Evolutionary conservation across 2,797 vertebrate genomes (phyloP), one percentile per base, ranked within the genome.

Genomic region (Rousettus madagascariensis): DNA sequence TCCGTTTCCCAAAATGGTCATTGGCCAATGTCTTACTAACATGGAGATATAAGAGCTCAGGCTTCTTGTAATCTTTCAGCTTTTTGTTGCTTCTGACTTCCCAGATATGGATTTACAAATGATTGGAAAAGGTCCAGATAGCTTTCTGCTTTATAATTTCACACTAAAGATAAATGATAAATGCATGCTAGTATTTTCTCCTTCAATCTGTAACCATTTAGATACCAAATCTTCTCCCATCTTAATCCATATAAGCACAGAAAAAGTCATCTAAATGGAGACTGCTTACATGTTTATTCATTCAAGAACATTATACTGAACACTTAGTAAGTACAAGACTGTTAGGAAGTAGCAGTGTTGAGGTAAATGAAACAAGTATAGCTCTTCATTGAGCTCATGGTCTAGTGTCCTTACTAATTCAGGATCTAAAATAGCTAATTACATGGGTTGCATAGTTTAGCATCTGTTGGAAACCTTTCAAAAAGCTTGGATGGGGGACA

Each of bases 1-100:
- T 84, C 26, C 26, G 20, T 92, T 92, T 95, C 24, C 16, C 80
- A 59, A 55, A 72, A 33, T 77, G 12, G 5, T 69, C 59, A 4
- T 68, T 89, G 57, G 51, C 51, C 28, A 43, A 61, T 30, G 22
- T 79, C 57, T 80, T 90, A 75, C 28, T 66, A 22, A 71, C 66
- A 66, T 30, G 22, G 43, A 75, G 8, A 12, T 59, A 61, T 38
- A 51, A 86, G 89, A 87, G 5, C 72, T 78, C 38, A 75, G 26
- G 22, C 46, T 82, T 16, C 43, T 85, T 90, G 12, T 8, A 93
- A 28, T 26, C 33, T 91, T 72, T 75, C 19, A 72, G 15, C n/a
- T 93, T 61, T 68, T 30, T 91, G 22, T 71, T 90, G 57, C 41
- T 90, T 92, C 61, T 59, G 33, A n/a, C 43, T 93, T 95, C 51